phyloP scores from a whole-genome alignment of 1,140 invertebrate species.

The Ceratosolen fusciceps region DNA sequence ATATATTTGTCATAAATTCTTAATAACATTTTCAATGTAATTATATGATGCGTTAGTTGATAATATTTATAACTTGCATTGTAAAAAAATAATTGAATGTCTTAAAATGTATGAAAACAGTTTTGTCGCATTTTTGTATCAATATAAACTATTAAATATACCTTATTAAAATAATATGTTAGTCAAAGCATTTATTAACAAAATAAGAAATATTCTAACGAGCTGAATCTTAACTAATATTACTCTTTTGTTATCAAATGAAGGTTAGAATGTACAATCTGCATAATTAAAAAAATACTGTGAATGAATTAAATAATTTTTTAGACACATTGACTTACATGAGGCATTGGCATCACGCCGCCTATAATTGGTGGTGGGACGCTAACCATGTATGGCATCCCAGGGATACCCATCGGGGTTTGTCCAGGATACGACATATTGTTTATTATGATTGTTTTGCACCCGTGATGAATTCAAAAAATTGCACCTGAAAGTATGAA shows the following conservation, averaged over 20 bases:
- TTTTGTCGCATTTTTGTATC: background rate
- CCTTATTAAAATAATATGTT: too few relatives aligned
- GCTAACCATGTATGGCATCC: conserved; percentile 71
- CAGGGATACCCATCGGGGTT: conserved; percentile 69
- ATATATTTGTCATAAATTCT: background rate
- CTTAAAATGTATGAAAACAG: background rate
- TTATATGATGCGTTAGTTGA: background rate
- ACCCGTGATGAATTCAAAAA: background rate
- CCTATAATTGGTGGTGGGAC: conserved; percentile 70
- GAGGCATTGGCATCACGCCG: conserved; percentile 70
- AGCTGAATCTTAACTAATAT: too few relatives aligned
- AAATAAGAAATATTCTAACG: too few relatives aligned
- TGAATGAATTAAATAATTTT: too few relatives aligned
- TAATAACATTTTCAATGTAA: background rate
- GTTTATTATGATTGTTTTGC: background rate
- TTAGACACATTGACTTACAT: conserved; percentile 64
- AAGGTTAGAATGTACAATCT: too few relatives aligned
- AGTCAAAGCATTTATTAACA: too few relatives aligned
- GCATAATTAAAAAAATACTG: too few relatives aligned
- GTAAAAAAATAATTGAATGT: background rate
- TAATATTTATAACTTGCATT: background rate
- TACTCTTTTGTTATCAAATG: too few relatives aligned
- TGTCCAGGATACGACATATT: conserved; percentile 70
- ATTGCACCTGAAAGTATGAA: conserved; percentile 19
- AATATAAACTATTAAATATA: background rate